Base-by-base conservation (phyloP, 2,888 invertebrate genomes). In the Acrobasis suavella region DNA sequence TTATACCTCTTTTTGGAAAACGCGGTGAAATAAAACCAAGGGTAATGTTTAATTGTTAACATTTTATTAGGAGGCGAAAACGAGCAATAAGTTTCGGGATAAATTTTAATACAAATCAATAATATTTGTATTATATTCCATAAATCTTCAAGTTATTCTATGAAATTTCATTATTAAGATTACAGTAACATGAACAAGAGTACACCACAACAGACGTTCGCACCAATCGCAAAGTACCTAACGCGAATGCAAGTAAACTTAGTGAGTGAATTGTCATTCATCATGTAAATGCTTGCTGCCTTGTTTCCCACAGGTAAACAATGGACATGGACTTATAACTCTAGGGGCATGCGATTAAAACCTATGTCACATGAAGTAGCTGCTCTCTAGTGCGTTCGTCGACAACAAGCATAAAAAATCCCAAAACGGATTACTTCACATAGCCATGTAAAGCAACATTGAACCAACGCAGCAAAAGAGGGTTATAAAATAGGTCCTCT, bases 21-120 rank as follows among this genome's bases (percentile, higher is more conserved):
- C 5, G 10, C 5, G 6, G n/a, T 46, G 12, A 74, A 86, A 82
- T 80, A 65, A 84, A 86, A 86, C 80, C 66, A 71, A 56, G 68
- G 49, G 56, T 71, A 72, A 59, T 73, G 74, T 77, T 74, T 85
- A 88, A 87, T 91, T 87, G 89, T 89, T 89, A 92, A 92, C 92
- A 91, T 92, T 92, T 92, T 92, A 92, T 92, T 92, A 90, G 90
- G 90, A 92, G 92, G 92, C 92, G 89, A 92, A 88, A 92, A 92
- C 91, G 91, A 91, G 91, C 91, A 90, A 90, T 89, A 89, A 89
- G 86, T 89, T 87, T 90, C 78, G 84, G 91, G 86, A 89, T 90
- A 89, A 83, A 80, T 84, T 86, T 88, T 80, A 86, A 87, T 92
- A 92, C 89, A 91, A 91, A 91, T 86, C 80, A 91, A 91, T 86